Evolutionary conservation across 2,113 vertebrate genomes (phyloP).

Genomic region (Chloebia gouldiae): DNA sequence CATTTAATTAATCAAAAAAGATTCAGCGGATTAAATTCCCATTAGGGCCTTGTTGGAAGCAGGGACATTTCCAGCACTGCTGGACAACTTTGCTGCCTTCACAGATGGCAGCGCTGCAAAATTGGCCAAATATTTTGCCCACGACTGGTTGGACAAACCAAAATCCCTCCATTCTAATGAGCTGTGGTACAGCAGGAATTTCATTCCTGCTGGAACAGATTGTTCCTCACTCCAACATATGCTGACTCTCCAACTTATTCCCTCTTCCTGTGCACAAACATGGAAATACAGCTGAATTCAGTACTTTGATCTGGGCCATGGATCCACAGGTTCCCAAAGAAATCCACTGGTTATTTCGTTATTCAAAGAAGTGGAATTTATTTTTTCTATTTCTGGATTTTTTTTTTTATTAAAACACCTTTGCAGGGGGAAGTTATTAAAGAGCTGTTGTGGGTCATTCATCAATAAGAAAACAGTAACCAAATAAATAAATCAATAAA

Average conservation of each 20-base stretch:
- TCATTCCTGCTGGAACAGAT: neutral
- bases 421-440: neutral
- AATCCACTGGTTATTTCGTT: neutral
- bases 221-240: neutral
- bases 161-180: neutral
- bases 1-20: neutral
- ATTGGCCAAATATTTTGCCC: neutral
- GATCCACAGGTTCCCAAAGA: neutral
- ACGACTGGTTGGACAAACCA: neutral
- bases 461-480: neutral
- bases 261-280: neutral
- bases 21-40: neutral
- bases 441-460: neutral
- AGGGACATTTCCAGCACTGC: neutral
- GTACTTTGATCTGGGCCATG: neutral
- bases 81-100: neutral
- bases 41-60: neutral
- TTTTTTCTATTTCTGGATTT: neutral
- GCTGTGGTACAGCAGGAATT: neutral
- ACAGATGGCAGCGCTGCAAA: neutral
- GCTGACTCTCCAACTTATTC: neutral
- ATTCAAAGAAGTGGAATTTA: neutral
- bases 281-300: conserved; percentile 26
- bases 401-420: neutral
- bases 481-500: neutral